phyloP scores from a whole-genome alignment of 2,113 vertebrate species.

The Reinhardtius hippoglossoides region DNA sequence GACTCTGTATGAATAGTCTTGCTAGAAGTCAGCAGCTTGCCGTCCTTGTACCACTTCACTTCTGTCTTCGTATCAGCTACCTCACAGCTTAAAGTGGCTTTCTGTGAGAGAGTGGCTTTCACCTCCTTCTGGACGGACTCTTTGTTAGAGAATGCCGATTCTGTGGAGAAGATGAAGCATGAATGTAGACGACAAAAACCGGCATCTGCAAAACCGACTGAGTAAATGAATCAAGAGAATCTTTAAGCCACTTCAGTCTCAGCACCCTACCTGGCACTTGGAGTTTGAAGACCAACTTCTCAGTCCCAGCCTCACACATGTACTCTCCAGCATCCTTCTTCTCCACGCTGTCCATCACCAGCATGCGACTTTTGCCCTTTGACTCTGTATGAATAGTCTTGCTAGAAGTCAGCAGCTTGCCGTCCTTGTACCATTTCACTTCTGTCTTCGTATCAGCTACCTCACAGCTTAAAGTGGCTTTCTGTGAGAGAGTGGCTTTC shows the following conservation, averaged over 20 bases:
- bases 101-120: slow-evolving; percentile 77
- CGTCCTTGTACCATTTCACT: slow-evolving; percentile 90
- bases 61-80: slow-evolving; percentile 79
- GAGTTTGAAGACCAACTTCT: slow-evolving; percentile 82
- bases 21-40: slow-evolving; percentile 78
- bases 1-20: slow-evolving; percentile 79
- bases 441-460: slow-evolving; percentile 79
- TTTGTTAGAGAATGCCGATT: not conserved
- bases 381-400: slow-evolving; percentile 79
- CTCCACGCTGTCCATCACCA: slow-evolving; percentile 84
- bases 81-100: slow-evolving; percentile 82
- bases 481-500: slow-evolving; percentile 73
- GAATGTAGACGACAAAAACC: too few species aligned
- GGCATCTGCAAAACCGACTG: not conserved
- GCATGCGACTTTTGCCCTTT: slow-evolving; percentile 73
- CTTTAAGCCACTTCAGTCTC: not conserved
- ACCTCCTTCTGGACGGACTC: slow-evolving; percentile 68
- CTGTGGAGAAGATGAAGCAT: not conserved
- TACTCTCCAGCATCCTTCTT: slow-evolving; percentile 86
- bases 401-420: slow-evolving; percentile 78
- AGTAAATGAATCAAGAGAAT: not conserved
- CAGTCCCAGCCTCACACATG: slow-evolving; percentile 80
- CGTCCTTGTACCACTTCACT: slow-evolving; percentile 89
- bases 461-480: slow-evolving; percentile 82
- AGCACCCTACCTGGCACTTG: not conserved